Conservation (phyloP, 2,797 vertebrate species). For the Anguilla obscura region DNA sequence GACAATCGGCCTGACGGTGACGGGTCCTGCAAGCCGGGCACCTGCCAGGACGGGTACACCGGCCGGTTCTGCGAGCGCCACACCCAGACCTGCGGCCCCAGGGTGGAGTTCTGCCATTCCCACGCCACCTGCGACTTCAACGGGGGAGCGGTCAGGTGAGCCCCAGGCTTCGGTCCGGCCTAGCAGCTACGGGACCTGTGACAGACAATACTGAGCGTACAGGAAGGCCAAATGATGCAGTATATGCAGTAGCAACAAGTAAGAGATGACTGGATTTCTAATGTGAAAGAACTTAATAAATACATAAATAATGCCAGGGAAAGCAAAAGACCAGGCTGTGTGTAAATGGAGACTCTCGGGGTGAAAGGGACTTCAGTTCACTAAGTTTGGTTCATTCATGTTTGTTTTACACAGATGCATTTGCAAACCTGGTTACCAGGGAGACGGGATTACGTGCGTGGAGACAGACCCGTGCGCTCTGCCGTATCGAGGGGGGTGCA, state of each 20-base stretch:
- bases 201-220: too few species aligned
- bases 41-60: constrained; percentile 71
- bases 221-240: not conserved
- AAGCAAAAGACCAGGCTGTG: too few species aligned
- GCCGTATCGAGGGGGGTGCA: constrained; percentile 72
- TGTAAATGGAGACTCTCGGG: not conserved
- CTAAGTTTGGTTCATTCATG: not conserved
- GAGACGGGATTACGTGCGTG: constrained; percentile 81
- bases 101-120: constrained; percentile 76
- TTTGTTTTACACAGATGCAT: constrained; percentile 74
- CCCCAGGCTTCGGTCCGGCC: not conserved
- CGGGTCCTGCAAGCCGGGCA: constrained; percentile 76
- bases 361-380: not conserved
- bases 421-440: constrained; percentile 85
- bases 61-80: constrained; percentile 80
- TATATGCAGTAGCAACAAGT: not conserved
- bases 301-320: not conserved
- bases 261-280: not conserved
- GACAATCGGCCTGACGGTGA: constrained; percentile 76
- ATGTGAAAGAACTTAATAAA: not conserved
- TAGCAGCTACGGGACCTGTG: too few species aligned
- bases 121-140: constrained; percentile 82
- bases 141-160: constrained; percentile 68
- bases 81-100: constrained; percentile 68
- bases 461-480: constrained; percentile 76